Percentiles rank a stretch among this genome's conserved stretches.
phyloP scores from a whole-genome alignment of 2,797 vertebrate genomes.

The Coreius guichenoti region DNA sequence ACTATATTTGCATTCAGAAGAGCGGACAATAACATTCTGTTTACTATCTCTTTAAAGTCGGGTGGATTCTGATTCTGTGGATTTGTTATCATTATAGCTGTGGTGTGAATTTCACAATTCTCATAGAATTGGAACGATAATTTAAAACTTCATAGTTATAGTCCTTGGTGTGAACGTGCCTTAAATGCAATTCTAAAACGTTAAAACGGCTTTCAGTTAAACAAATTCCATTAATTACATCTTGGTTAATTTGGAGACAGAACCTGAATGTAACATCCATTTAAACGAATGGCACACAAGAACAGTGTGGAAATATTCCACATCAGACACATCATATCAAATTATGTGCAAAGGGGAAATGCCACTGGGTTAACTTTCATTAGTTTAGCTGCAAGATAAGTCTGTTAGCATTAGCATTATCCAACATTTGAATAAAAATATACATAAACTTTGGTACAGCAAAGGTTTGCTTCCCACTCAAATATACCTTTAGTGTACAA shows the following conservation, averaged over 20 bases:
- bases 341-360: slow-evolving; percentile 17
- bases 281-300: background rate
- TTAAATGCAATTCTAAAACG: slow-evolving; percentile 2
- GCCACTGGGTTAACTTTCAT: slow-evolving; percentile 14
- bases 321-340: slow-evolving; percentile 7
- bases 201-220: background rate
- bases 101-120: background rate
- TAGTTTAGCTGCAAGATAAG: slow-evolving; percentile 25
- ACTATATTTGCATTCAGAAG: background rate
- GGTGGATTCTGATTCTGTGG: too few relatives aligned
- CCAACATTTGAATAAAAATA: slow-evolving; percentile 56
- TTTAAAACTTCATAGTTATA: background rate
- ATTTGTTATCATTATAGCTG: background rate
- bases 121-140: background rate
- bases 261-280: background rate
- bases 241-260: background rate
- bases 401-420: slow-evolving; percentile 39
- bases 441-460: slow-evolving; percentile 70
- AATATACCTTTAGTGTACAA: slow-evolving; percentile 68
- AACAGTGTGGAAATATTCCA: slow-evolving; percentile 7
- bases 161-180: background rate
- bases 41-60: background rate
- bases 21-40: too few relatives aligned
- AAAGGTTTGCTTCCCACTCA: slow-evolving; percentile 55
- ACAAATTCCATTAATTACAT: slow-evolving; percentile 3